Conservation (phyloP, 2,113 vertebrate species). For the Pitta sordida region DNA sequence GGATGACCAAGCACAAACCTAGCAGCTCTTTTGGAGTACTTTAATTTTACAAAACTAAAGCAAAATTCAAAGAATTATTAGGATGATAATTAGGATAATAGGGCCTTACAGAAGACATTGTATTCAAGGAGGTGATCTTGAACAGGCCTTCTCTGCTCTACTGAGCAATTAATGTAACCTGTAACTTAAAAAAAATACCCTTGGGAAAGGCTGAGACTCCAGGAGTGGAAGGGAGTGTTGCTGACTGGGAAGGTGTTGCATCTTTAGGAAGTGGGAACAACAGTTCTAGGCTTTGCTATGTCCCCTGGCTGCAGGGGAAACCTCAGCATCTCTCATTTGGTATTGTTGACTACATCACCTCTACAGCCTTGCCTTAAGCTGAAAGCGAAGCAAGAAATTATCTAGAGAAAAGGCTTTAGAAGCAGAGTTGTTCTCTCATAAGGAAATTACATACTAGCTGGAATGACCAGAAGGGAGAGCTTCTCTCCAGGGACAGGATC, state of each 20-base stretch:
- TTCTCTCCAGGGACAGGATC: not conserved
- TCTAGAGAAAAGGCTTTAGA: not conserved
- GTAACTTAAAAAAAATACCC: not conserved
- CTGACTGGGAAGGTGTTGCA: not conserved
- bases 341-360: rapidly evolving
- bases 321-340: too few species aligned
- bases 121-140: not conserved
- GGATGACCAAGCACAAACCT: not conserved
- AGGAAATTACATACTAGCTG: not conserved
- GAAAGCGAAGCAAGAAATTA: not conserved
- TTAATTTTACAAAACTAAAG: not conserved
- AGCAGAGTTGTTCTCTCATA: not conserved
- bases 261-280: rapidly evolving
- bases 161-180: not conserved
- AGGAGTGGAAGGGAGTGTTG: not conserved
- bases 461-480: not conserved
- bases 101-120: not conserved
- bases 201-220: not conserved
- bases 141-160: not conserved
- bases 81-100: not conserved
- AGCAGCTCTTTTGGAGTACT: not conserved
- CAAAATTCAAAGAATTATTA: not conserved
- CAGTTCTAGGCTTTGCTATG: not conserved
- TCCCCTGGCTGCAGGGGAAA: not conserved
- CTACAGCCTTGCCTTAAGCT: not conserved